phyloP scores from a whole-genome alignment of 1,140 invertebrate species.

The Pachypeltis micranthus region DNA sequence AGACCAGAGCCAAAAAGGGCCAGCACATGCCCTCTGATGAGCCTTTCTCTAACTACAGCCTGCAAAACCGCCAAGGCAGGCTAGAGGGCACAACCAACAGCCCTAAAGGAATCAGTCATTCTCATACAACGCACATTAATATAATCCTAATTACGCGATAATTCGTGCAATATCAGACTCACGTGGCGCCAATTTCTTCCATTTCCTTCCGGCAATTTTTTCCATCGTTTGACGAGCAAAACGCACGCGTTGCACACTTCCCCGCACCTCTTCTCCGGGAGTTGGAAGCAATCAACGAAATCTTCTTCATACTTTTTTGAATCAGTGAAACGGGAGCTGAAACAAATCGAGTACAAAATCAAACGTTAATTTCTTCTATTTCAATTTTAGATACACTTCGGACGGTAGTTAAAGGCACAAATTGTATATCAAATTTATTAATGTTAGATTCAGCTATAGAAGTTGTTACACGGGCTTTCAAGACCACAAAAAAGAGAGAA shows the following conservation, averaged over 20 bases:
- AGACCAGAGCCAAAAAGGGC: too few relatives aligned
- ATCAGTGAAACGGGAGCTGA: slow-evolving; percentile 72
- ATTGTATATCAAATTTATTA: not conserved
- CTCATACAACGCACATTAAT: too few relatives aligned
- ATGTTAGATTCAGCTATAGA: not conserved
- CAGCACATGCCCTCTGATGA: too few relatives aligned
- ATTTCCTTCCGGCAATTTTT: slow-evolving; percentile 65
- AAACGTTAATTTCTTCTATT: slow-evolving; percentile 9
- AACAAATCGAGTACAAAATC: too few relatives aligned
- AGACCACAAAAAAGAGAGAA: not conserved
- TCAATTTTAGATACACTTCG: not conserved
- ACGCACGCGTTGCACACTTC: slow-evolving; percentile 87
- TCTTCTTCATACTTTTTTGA: slow-evolving; percentile 77
- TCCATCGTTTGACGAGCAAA: slow-evolving; percentile 71
- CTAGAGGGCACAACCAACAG: too few relatives aligned
- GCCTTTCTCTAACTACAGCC: too few relatives aligned
- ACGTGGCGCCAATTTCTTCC: slow-evolving; percentile 75
- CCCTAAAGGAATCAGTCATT: too few relatives aligned
- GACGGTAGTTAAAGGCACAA: not conserved
- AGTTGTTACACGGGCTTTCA: too few relatives aligned
- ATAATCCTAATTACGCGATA: too few relatives aligned
- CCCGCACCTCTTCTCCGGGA: slow-evolving; percentile 60
- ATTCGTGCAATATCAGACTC: too few relatives aligned
- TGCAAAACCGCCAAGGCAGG: too few relatives aligned
- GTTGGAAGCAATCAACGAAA: slow-evolving; percentile 70